These are phyloP conservation scores for Setipinna tenuifilis DNA, from an alignment of 2,797 vertebrate species.

Conservation along the genomic window DNA sequence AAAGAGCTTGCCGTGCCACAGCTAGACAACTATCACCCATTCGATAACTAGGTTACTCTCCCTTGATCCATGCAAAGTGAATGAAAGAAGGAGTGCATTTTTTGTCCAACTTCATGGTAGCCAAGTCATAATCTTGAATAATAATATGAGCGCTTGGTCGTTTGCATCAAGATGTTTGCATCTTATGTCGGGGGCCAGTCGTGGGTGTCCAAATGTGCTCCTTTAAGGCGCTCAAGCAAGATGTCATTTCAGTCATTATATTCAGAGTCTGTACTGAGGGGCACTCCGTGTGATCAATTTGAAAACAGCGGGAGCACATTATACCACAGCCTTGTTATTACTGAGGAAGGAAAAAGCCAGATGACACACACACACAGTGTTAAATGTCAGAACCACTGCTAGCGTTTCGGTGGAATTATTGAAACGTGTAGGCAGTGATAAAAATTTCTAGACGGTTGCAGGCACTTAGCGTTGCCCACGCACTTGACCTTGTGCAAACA, in stretches of 20 bases:
- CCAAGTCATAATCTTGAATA: not conserved
- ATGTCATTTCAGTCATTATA: not conserved
- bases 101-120: not conserved
- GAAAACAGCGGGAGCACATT: not conserved
- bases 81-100: not conserved
- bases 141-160: not conserved
- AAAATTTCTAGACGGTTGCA: slow-evolving; percentile 8
- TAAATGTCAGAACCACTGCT: slow-evolving; percentile 20
- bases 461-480: not conserved
- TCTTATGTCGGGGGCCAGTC: not conserved
- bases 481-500: slow-evolving; percentile 7
- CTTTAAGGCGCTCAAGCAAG: not conserved
- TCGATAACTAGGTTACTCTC: not conserved
- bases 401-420: not conserved
- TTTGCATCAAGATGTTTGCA: not conserved
- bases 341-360: not conserved
- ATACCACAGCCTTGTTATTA: not conserved
- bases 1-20: not conserved
- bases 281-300: not conserved
- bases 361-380: not conserved
- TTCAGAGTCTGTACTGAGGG: not conserved
- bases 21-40: not conserved
- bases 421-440: not conserved
- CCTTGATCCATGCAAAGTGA: not conserved
- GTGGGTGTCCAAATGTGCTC: not conserved